Conservation (phyloP, 2,888 invertebrate species). For the Plutella xylostella region DNA sequence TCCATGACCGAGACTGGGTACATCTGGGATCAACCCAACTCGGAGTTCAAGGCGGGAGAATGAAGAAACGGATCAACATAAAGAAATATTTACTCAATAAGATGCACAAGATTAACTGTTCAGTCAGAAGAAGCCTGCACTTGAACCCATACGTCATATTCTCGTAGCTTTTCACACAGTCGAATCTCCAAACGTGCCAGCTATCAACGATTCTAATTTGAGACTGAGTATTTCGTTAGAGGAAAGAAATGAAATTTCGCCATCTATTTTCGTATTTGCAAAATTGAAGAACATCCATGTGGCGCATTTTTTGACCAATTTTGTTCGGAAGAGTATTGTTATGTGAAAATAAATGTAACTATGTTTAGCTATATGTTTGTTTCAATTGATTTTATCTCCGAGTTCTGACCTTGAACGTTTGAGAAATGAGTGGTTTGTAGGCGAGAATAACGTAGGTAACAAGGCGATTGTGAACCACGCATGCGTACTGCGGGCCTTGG, state of each 20-base stretch:
- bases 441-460: constrained; percentile 13
- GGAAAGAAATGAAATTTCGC: constrained; percentile 36
- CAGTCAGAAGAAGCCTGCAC: neutral
- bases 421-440: constrained; percentile 16
- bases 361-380: constrained; percentile 25
- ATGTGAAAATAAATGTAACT: constrained; percentile 44
- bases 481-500: too few species aligned
- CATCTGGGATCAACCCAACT: constrained; percentile 86
- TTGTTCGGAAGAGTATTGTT: too few species aligned
- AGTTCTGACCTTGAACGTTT: constrained; percentile 43
- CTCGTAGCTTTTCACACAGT: too few species aligned
- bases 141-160: too few species aligned
- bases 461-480: neutral
- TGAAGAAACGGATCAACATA: too few species aligned
- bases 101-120: neutral
- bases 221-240: constrained; percentile 31
- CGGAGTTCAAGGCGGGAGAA: constrained; percentile 55
- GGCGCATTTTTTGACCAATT: too few species aligned
- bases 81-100: too few species aligned
- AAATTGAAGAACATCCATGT: too few species aligned
- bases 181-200: constrained; percentile 32
- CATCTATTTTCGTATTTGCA: too few species aligned
- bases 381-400: constrained; percentile 27
- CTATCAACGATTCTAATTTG: constrained; percentile 45
- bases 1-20: constrained; percentile 92